Percentiles rank a stretch among this genome's conserved stretches.
phyloP scores from a whole-genome alignment of 2,888 invertebrate genomes.

The Orchesellides sinensis region DNA sequence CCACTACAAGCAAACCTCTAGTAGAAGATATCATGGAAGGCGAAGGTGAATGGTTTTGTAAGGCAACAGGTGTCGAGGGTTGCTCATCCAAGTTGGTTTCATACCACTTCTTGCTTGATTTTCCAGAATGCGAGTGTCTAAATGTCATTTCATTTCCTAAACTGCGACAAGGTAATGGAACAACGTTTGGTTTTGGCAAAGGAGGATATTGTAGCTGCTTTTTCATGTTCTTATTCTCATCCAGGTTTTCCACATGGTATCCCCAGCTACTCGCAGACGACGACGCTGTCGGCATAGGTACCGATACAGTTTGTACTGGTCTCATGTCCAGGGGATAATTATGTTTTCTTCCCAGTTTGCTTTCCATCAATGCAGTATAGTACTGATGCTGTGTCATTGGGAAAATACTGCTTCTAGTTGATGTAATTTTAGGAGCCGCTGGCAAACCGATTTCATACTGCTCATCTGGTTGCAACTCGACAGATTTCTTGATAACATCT shows the following conservation, averaged over 20 bases:
- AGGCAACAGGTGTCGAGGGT: slow-evolving; percentile 10
- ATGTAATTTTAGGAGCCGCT: slow-evolving; percentile 47
- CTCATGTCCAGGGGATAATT: slow-evolving; percentile 40
- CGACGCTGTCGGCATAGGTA: not conserved
- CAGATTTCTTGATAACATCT: slow-evolving; percentile 61
- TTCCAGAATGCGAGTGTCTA: slow-evolving; percentile 40
- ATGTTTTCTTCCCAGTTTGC: slow-evolving; percentile 39
- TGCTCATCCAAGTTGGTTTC: slow-evolving; percentile 66
- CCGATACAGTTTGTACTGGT: not conserved
- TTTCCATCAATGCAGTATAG: slow-evolving; percentile 56
- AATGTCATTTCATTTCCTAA: slow-evolving; percentile 44
- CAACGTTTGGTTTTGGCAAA: slow-evolving; percentile 28
- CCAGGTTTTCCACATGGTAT: slow-evolving; percentile 26
- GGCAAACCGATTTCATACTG: slow-evolving; percentile 73
- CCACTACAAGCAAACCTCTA: slow-evolving; percentile 18
- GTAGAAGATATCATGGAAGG: slow-evolving; percentile 50
- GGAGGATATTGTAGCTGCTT: slow-evolving; percentile 7
- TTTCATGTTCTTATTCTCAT: slow-evolving; percentile 58
- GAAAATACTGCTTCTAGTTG: slow-evolving; percentile 48
- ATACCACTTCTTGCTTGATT: slow-evolving; percentile 56
- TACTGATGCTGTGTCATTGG: slow-evolving; percentile 61
- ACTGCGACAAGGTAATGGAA: slow-evolving; percentile 54
- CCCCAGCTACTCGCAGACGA: slow-evolving; percentile 1
- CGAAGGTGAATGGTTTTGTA: slow-evolving; percentile 44
- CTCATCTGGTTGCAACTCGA: slow-evolving; percentile 70